Conservation (phyloP, 2,113 vertebrate genomes). For the Mus spicilegus region DNA sequence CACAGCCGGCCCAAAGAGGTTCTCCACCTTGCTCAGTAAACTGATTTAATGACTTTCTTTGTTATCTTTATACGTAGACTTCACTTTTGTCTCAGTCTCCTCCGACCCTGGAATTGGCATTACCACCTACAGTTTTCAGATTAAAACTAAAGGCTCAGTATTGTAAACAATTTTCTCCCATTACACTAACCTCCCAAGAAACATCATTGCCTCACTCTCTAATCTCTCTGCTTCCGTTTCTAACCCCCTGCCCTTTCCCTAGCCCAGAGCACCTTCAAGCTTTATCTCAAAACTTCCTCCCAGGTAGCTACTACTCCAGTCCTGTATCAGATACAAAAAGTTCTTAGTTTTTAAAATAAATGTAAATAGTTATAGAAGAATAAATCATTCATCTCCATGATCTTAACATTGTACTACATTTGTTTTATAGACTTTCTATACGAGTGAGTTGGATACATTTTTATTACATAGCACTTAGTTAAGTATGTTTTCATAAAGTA, state of each 20-base stretch:
- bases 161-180: background rate
- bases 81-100: background rate
- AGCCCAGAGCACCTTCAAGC: background rate
- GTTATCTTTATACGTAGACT: background rate
- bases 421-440: background rate
- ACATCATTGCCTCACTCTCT: background rate
- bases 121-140: background rate
- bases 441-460: slow-evolving; percentile 28
- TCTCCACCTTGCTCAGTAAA: background rate
- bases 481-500: slow-evolving; percentile 54
- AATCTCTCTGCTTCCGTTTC: background rate
- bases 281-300: background rate
- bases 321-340: background rate
- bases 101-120: background rate
- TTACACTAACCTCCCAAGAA: background rate
- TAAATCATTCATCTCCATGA: background rate
- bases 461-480: slow-evolving; percentile 58
- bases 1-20: background rate
- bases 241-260: background rate
- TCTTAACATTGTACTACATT: background rate
- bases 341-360: slow-evolving; percentile 33
- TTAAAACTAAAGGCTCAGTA: slow-evolving; percentile 27
- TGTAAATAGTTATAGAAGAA: slow-evolving; percentile 34
- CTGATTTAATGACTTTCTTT: background rate
- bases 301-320: background rate